phyloP scores from a whole-genome alignment of 2,888 invertebrate genomes.

The Acrobasis repandana region DNA sequence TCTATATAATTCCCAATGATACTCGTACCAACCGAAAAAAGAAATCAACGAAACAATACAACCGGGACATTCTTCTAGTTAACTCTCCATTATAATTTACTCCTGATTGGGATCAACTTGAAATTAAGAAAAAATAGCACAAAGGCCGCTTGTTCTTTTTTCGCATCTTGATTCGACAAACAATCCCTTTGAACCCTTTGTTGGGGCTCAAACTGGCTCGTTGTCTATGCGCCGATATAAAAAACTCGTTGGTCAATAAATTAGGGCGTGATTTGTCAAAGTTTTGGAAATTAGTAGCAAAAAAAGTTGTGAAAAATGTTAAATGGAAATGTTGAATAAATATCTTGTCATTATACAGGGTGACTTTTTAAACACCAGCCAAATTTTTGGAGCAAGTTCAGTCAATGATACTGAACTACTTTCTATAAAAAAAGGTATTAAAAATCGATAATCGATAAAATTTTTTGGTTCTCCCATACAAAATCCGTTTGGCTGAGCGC shows the following conservation, averaged over 20 bases:
- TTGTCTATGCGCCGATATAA: slow-evolving; percentile 19
- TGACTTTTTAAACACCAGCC: too few species aligned
- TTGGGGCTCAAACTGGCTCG: slow-evolving; percentile 44
- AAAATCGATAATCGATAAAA: too few species aligned
- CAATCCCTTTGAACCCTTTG: slow-evolving; percentile 59
- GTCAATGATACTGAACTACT: too few species aligned
- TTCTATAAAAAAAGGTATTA: too few species aligned
- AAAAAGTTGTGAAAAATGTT: not conserved
- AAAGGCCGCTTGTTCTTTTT: slow-evolving; percentile 73
- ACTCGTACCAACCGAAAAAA: slow-evolving; percentile 48
- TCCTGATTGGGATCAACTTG: slow-evolving; percentile 80
- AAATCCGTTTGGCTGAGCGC: too few species aligned
- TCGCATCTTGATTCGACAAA: slow-evolving; percentile 76
- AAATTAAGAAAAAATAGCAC: slow-evolving; percentile 82
- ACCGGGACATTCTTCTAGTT: slow-evolving; percentile 72
- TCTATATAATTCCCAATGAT: slow-evolving; percentile 66
- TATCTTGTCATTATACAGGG: too few species aligned
- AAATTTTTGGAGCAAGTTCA: too few species aligned
- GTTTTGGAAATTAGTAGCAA: not conserved
- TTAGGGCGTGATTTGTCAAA: slow-evolving; percentile 8
- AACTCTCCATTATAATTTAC: slow-evolving; percentile 81
- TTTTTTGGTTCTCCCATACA: too few species aligned
- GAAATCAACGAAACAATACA: slow-evolving; percentile 71
- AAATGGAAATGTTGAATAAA: too few species aligned
- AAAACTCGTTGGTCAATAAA: slow-evolving; percentile 15